Percentiles rank a stretch among this genome's conserved stretches.
phyloP scores from a whole-genome alignment of 92 coral and sea anemone species.

The Plumapathes pennacea region DNA sequence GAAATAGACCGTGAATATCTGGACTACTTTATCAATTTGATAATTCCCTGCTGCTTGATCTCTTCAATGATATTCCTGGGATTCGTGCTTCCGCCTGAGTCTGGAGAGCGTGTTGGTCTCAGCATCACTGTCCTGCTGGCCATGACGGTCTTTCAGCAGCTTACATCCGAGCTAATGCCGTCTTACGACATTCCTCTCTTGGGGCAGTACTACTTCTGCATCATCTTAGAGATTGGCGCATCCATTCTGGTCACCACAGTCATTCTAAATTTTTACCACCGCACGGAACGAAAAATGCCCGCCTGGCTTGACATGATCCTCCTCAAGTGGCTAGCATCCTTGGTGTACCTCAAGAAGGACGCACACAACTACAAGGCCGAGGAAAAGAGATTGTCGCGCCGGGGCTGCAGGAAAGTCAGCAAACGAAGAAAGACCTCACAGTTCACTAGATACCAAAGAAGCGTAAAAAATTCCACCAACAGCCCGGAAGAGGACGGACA shows the following conservation, averaged over 20 bases:
- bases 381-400: conserved; percentile 21
- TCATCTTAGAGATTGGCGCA: conserved; percentile 83
- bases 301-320: conserved; percentile 61
- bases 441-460: not conserved
- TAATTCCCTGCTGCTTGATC: conserved; percentile 90
- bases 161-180: conserved; percentile 93
- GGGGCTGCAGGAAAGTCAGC: conserved; percentile 4
- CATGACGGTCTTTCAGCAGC: conserved; percentile 96
- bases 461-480: not conserved
- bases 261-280: conserved; percentile 90
- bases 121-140: conserved; percentile 95
- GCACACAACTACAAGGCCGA: too few species aligned
- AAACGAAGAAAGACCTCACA: not conserved
- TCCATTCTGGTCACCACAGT: conserved; percentile 82
- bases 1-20: conserved; percentile 63
- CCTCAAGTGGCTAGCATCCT: conserved; percentile 75
- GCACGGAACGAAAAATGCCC: conserved; percentile 93
- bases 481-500: conserved; percentile 1
- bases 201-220: conserved; percentile 95
- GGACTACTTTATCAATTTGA: conserved; percentile 83
- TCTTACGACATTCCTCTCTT: conserved; percentile 90
- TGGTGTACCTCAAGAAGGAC: conserved; percentile 58
- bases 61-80: conserved; percentile 96
- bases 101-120: conserved; percentile 93
- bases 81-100: conserved; percentile 86